These are phyloP conservation scores for Syngnathus acus DNA, from an alignment of 2,797 vertebrate species.

Conservation along the genomic window DNA sequence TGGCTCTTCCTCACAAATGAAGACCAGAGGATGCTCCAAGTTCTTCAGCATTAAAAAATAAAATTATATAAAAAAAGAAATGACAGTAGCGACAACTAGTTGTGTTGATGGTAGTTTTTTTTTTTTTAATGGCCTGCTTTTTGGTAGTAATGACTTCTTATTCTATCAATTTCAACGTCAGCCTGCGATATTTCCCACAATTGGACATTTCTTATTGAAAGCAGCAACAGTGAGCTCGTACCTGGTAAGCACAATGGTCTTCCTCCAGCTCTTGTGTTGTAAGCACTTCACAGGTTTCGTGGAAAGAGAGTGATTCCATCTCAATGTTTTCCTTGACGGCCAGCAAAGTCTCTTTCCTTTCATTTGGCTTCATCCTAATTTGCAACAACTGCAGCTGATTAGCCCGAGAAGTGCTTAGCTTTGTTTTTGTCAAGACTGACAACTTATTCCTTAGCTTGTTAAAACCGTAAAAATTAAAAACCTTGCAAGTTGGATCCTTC, in stretches of 20 bases:
- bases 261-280: conserved; percentile 14
- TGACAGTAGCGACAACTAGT: background rate
- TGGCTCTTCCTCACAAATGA: conserved; percentile 10
- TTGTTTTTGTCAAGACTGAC: background rate
- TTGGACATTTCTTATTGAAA: no score
- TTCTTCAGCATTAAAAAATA: background rate
- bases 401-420: background rate
- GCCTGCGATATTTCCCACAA: background rate
- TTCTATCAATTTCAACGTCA: background rate
- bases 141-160: no score
- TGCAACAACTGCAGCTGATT: no score
- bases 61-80: no score
- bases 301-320: conserved; percentile 52
- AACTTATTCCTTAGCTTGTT: no score
- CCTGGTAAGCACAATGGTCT: conserved; percentile 14
- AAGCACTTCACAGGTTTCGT: conserved; percentile 11
- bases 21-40: conserved; percentile 36
- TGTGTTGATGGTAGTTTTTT: no score
- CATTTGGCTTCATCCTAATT: conserved; percentile 28
- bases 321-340: conserved; percentile 51
- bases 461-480: no score
- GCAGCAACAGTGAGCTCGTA: conserved; percentile 5
- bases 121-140: no score
- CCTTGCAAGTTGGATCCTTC: no score
- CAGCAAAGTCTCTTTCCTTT: conserved; percentile 21